phyloP scores from a whole-genome alignment of 2,113 vertebrate species.

The Grus americana region DNA sequence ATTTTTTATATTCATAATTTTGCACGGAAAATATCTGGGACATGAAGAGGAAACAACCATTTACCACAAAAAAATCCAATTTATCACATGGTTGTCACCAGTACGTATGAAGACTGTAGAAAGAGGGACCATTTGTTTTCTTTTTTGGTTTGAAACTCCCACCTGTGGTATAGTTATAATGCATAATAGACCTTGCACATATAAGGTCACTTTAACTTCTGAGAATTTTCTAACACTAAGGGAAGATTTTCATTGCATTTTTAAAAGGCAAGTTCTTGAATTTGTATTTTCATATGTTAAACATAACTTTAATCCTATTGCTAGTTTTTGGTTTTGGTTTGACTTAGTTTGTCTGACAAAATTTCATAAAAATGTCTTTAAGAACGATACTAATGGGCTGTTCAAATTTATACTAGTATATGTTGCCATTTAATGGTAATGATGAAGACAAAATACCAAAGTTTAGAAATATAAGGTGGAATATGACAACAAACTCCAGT shows the following conservation, averaged over 20 bases:
- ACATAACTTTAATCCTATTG: not conserved
- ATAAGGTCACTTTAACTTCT: not conserved
- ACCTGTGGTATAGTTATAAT: not conserved
- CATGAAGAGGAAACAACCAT: not conserved
- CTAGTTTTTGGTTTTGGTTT: not conserved
- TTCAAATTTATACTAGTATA: not conserved
- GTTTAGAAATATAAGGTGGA: not conserved
- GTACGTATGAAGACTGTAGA: not conserved
- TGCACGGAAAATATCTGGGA: not conserved
- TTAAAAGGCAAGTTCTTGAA: not conserved
- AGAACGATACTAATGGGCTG: not conserved
- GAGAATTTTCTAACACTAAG: not conserved
- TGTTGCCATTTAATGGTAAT: not conserved
- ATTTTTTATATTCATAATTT: not conserved
- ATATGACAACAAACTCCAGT: not conserved
- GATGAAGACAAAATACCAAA: not conserved
- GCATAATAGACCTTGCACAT: not conserved
- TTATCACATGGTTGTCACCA: not conserved
- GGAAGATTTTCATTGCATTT: not conserved
- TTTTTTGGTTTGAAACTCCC: not conserved
- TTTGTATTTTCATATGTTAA: not conserved
- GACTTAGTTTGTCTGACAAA: not conserved
- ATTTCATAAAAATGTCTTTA: not conserved
- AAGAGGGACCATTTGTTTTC: not conserved
- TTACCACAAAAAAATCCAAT: not conserved